A percentile compares a stretch with the other conserved stretches of the same genome.
Evolutionary conservation across 2,888 invertebrate genomes (phyloP).

Genomic region (Himalopsyche tibetana): DNA sequence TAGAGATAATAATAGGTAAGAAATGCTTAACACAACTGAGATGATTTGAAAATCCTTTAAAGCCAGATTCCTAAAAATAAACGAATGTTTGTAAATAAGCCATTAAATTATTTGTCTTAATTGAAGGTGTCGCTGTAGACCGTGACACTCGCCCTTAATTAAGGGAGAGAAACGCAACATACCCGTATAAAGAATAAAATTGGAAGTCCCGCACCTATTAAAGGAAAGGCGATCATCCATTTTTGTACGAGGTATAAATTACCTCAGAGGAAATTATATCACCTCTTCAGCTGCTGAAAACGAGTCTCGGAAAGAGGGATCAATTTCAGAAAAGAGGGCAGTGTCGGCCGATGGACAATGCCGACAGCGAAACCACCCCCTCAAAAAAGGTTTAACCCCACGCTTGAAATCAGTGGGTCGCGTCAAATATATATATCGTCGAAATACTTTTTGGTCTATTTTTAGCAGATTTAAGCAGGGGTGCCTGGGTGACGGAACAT

Average conservation of each 20-base stretch:
- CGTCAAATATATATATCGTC: constrained; percentile 10
- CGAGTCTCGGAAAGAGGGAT: background rate
- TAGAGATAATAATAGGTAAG: no score
- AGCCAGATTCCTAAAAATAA: no score
- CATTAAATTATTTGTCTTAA: no score
- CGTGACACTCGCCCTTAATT: no score
- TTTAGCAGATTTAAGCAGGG: background rate
- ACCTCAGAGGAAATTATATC: constrained; percentile 24
- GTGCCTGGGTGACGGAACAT: background rate
- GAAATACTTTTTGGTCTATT: constrained; percentile 5
- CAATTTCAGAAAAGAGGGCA: background rate
- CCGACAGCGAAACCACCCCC: background rate
- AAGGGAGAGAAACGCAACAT: no score
- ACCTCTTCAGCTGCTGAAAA: background rate
- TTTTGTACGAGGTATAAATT: constrained; percentile 1
- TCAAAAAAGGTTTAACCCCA: background rate
- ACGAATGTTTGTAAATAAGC: no score
- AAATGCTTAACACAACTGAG: no score
- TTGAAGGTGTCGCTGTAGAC: no score
- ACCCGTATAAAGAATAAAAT: no score
- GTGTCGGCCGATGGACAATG: constrained; percentile 2
- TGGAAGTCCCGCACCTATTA: no score
- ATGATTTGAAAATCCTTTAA: no score
- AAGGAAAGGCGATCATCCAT: background rate
- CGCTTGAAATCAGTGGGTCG: constrained; percentile 1